Evolutionary conservation across 2,113 vertebrate species (phyloP).

Genomic region (Pristiophorus japonicus): DNA sequence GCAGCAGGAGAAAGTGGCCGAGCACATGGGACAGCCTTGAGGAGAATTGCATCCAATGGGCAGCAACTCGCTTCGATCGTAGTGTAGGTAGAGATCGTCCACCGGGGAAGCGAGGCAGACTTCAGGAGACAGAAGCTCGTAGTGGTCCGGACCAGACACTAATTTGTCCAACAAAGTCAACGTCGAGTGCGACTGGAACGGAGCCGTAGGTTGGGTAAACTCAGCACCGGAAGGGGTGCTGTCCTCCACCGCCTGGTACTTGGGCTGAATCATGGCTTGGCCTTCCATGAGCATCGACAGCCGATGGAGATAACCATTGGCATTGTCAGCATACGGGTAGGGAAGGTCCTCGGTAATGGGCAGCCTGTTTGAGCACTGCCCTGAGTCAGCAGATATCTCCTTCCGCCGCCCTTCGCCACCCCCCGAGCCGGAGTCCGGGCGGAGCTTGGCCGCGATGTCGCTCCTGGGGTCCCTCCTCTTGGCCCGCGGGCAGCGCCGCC

Average conservation of each 20-base stretch:
- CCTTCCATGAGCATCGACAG: neutral
- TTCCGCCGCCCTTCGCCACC: too few relatives aligned
- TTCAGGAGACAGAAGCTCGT: slow-evolving; percentile 27
- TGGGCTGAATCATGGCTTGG: slow-evolving; percentile 24
- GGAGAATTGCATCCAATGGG: slow-evolving; percentile 55
- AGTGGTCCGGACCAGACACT: slow-evolving; percentile 20
- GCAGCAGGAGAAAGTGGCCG: slow-evolving; percentile 52
- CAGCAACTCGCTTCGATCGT: slow-evolving; percentile 59
- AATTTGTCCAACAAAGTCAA: slow-evolving; percentile 27
- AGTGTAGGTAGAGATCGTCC: slow-evolving; percentile 62
- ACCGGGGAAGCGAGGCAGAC: slow-evolving; percentile 42
- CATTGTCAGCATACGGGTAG: slow-evolving; percentile 46
- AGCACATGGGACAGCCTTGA: slow-evolving; percentile 57
- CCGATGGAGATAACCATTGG: slow-evolving; percentile 44
- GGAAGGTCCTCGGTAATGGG: slow-evolving; percentile 37
- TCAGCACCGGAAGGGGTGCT: neutral
- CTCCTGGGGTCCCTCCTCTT: neutral
- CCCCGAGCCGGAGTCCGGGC: neutral
- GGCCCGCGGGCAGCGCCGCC: neutral
- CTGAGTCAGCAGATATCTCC: neutral
- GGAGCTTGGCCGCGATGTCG: neutral
- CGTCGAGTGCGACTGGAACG: neutral
- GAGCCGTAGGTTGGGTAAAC: neutral
- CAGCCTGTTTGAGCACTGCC: neutral
- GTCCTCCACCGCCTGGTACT: neutral